Evolutionary conservation across 2,888 invertebrate species (phyloP).

Genomic region (Gastrophysa polygoni): DNA sequence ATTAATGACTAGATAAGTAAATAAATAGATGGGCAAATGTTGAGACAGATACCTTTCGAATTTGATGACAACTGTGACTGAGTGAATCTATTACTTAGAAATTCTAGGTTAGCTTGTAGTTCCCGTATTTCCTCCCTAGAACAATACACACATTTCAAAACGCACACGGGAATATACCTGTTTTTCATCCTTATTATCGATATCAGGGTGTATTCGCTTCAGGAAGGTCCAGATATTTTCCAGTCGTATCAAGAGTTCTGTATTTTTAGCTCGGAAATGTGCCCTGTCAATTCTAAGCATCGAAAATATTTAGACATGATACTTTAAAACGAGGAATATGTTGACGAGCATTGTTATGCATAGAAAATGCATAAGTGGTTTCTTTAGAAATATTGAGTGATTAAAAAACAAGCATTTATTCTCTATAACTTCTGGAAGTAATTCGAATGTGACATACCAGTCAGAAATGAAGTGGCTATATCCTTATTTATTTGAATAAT

Average conservation of each 20-base stretch:
- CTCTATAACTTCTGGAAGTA: too few species aligned
- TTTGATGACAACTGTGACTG: constrained; percentile 48
- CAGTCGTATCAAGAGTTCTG: constrained; percentile 67
- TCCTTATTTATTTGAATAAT: too few species aligned
- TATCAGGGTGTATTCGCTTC: constrained; percentile 57
- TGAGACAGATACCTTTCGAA: constrained; percentile 46
- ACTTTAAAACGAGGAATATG: too few species aligned
- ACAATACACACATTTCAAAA: constrained; percentile 53
- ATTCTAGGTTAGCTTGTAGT: constrained; percentile 80
- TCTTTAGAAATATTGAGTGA: too few species aligned
- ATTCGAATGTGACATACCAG: too few species aligned
- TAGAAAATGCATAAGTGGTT: too few species aligned
- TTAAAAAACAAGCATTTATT: too few species aligned
- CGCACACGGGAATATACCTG: constrained; percentile 30
- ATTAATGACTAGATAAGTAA: too few species aligned
- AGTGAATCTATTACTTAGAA: constrained; percentile 61
- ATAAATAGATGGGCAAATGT: too few species aligned
- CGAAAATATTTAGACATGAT: constrained; percentile 42
- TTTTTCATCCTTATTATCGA: constrained; percentile 40
- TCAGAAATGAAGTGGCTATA: too few species aligned
- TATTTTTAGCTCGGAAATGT: constrained; percentile 67
- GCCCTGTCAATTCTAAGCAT: constrained; percentile 63
- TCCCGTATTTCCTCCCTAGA: constrained; percentile 78
- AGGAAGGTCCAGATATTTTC: constrained; percentile 67
- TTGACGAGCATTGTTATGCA: too few species aligned